Conservation (phyloP, 2,797 vertebrate genomes). For the Cephalopachus bancanus region DNA sequence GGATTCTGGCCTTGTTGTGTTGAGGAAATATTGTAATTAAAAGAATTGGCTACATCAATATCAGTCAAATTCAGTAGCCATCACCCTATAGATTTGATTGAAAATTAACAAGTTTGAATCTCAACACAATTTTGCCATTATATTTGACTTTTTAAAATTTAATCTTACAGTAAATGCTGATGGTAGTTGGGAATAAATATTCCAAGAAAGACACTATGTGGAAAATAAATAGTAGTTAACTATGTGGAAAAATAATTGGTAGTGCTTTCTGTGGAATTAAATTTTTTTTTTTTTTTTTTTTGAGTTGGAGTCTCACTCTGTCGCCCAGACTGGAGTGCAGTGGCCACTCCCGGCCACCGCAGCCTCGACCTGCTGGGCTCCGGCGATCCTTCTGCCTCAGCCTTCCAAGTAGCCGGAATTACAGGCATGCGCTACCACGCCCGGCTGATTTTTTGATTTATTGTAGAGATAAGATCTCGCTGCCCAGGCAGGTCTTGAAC, state of each 20-base stretch:
- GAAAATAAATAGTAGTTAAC: neutral
- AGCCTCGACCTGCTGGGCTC: too few relatives aligned
- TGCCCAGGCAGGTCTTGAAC: too few relatives aligned
- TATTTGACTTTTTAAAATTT: conserved; percentile 13
- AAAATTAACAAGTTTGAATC: neutral
- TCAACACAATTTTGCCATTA: neutral
- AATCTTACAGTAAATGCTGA: neutral
- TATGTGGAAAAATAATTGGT: conserved; percentile 44
- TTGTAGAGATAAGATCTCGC: too few relatives aligned
- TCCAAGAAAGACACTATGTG: neutral
- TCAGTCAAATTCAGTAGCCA: neutral
- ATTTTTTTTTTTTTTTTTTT: too few relatives aligned
- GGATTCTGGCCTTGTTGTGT: too few relatives aligned
- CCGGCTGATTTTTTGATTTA: too few relatives aligned
- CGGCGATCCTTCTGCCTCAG: too few relatives aligned
- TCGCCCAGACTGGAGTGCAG: too few relatives aligned
- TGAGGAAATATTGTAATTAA: neutral
- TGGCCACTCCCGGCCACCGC: too few relatives aligned
- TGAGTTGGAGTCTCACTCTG: too few relatives aligned
- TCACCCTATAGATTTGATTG: neutral
- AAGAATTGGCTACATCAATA: neutral
- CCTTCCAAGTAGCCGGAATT: too few relatives aligned
- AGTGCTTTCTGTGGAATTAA: conserved; percentile 64
- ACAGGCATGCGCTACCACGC: too few relatives aligned
- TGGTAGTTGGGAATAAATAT: neutral